Evolutionary conservation across 2,797 vertebrate genomes (phyloP).

Genomic region (Danionella dracula): DNA sequence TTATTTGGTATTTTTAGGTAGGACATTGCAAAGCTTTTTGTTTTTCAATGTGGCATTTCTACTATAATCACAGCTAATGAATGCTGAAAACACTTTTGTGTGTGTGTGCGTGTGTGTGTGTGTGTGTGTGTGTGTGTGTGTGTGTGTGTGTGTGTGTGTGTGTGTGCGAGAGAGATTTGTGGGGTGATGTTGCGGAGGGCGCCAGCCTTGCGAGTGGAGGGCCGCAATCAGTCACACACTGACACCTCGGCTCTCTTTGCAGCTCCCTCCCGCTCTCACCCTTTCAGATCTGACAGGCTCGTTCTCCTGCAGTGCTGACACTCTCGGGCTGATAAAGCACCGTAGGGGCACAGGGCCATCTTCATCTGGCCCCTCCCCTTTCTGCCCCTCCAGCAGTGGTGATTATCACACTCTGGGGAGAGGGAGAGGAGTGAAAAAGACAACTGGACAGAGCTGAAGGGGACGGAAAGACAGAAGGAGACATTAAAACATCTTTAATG

Average conservation of each 20-base stretch:
- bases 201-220: slow-evolving; percentile 22
- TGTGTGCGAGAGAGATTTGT: slow-evolving; percentile 26
- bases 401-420: slow-evolving; percentile 47
- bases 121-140: too few species aligned
- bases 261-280: slow-evolving; percentile 10
- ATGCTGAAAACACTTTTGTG: neutral
- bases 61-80: neutral
- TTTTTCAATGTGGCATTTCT: neutral
- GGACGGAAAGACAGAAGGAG: slow-evolving; percentile 12
- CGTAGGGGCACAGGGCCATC: slow-evolving; percentile 10
- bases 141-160: too few species aligned
- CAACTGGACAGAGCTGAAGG: neutral
- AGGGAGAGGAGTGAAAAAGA: slow-evolving; percentile 26
- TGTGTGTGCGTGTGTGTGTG: neutral
- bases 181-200: slow-evolving; percentile 15
- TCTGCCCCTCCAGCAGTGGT: slow-evolving; percentile 15
- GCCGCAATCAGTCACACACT: slow-evolving; percentile 27
- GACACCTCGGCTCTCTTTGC: slow-evolving; percentile 26
- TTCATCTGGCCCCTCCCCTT: slow-evolving; percentile 11
- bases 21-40: too few species aligned
- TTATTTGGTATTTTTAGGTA: too few species aligned
- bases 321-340: slow-evolving; percentile 26
- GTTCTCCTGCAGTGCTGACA: slow-evolving; percentile 20
- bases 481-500: slow-evolving; percentile 13
- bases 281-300: slow-evolving; percentile 26